Evolutionary conservation across 2,888 invertebrate species (phyloP), one percentile per base, ranked within the genome.

Genomic region (Drosophila melanosoma): DNA sequence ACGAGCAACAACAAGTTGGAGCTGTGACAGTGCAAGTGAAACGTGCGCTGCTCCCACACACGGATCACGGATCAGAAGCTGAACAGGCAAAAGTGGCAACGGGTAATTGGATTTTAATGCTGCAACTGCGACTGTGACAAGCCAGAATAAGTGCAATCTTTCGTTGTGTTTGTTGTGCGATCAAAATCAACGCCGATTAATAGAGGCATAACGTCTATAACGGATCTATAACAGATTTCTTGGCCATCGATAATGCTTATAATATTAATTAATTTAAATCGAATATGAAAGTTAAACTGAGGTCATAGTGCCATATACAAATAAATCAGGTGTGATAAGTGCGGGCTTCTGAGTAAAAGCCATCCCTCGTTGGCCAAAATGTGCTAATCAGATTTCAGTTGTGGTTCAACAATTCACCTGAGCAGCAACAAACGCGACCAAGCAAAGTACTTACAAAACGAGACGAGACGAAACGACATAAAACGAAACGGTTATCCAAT

Each of bases 1-100:
- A 89, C 87, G 91, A 89, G 84, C 91, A 91, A 91, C 91, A 90
- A 90, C 91, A 89, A 90, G 90, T 91, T 90, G 86, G 86, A 82
- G 82, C 83, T 75, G 69, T 54, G 56, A 33, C 51, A 70, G 74
- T 64, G 51, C 56, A 32, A 69, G 57, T 51, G 69, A 69, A 76
- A 49, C 59, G 77, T 66, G 74, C 71, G 57, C 42, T 75, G 75
- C 69, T 66, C 65, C 65, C 69, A 77, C 45, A 74, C 67, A 77
- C 71, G 60, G 81, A 81, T 56, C 74, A 63, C 66, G 51, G 76
- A 78, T 63, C 64, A 75, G n/a, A 57, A 61, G 60, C 56, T 65
- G 48, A 60, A 38, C 56, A 38, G 29, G 26, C 63, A 61, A 45
- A 23, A 15, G 45, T 45, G 45, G 40, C 63, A 78, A 70, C 84